Conservation (phyloP, 23 tunicate genomes). For the Clavelina lepadiformis region DNA sequence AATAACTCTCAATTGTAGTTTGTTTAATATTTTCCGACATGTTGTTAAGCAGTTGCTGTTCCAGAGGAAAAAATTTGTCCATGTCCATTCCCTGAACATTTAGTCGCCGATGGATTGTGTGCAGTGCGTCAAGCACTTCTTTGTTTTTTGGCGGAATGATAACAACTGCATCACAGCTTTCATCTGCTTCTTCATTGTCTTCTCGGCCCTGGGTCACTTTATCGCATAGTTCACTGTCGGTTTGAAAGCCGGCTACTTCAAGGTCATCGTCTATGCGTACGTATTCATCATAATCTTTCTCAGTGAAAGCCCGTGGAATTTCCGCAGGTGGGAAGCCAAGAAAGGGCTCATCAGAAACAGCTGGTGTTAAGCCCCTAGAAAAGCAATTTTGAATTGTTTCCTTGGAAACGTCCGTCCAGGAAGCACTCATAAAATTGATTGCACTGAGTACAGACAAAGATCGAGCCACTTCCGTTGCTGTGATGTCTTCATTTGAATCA, state of each 20-base stretch:
- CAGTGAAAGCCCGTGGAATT: slow-evolving; percentile 11
- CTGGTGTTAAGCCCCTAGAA: slow-evolving; percentile 21
- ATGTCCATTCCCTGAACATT: slow-evolving; percentile 2
- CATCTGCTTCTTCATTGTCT: not conserved
- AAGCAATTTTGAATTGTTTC: slow-evolving; percentile 14
- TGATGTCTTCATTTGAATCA: slow-evolving; percentile 4
- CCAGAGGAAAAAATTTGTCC: slow-evolving; percentile 22
- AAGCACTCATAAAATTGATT: slow-evolving; percentile 13
- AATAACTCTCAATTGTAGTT: too few relatives aligned
- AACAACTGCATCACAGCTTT: not conserved
- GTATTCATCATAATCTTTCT: not conserved
- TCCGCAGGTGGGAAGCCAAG: slow-evolving; percentile 12
- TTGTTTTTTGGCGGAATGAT: slow-evolving; percentile 6
- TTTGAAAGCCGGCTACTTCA: slow-evolving; percentile 8
- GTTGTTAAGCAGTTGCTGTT: too few relatives aligned
- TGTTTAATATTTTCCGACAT: too few relatives aligned
- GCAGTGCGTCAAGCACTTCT: slow-evolving; percentile 14
- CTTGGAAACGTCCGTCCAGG: slow-evolving; percentile 19
- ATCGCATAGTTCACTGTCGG: not conserved
- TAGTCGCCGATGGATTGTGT: slow-evolving; percentile 7
- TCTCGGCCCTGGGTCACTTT: not conserved
- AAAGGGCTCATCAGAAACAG: slow-evolving; percentile 18
- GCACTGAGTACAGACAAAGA: slow-evolving; percentile 18
- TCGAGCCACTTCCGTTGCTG: slow-evolving; percentile 15
- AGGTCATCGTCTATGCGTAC: slow-evolving; percentile 5